phyloP scores from a whole-genome alignment of 1,140 invertebrate genomes.

The Aphelinus certus region DNA sequence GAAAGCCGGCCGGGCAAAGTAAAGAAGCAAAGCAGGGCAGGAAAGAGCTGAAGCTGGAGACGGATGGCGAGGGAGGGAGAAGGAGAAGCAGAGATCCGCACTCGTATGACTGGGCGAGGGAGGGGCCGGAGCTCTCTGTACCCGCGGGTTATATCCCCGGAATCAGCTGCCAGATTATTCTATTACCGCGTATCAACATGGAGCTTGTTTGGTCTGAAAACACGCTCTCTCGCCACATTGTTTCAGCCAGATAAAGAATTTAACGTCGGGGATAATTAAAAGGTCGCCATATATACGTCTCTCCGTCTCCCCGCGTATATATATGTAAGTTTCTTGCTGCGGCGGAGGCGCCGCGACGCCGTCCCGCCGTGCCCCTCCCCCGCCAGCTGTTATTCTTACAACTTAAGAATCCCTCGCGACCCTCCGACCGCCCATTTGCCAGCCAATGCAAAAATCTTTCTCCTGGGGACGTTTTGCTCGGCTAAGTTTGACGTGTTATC shows the following conservation, averaged over 20 bases:
- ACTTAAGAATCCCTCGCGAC: constrained; percentile 27
- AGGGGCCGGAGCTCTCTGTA: constrained; percentile 51
- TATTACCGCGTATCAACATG: constrained; percentile 69
- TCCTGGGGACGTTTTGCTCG: constrained; percentile 50
- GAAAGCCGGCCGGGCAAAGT: constrained; percentile 6
- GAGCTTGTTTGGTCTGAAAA: constrained; percentile 67
- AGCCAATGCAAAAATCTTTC: constrained; percentile 40
- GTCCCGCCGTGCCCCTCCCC: neutral
- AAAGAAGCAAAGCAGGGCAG: constrained; percentile 1
- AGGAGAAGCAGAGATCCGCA: constrained; percentile 27
- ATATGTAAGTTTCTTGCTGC: too few relatives aligned
- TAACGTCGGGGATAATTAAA: constrained; percentile 65
- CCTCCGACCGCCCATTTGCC: constrained; percentile 31
- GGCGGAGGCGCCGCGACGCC: neutral
- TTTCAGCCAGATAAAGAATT: constrained; percentile 68
- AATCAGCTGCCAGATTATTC: constrained; percentile 69
- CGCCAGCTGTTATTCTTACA: constrained; percentile 24
- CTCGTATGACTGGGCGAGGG: constrained; percentile 35
- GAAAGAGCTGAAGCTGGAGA: neutral
- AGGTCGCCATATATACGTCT: constrained; percentile 37
- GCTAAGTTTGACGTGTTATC: constrained; percentile 1
- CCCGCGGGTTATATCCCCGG: constrained; percentile 65
- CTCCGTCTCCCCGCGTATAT: too few relatives aligned
- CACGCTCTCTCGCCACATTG: constrained; percentile 63
- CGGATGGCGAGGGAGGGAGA: constrained; percentile 10